phyloP scores from a whole-genome alignment of 2,888 invertebrate species.

The Cephus spinipes region DNA sequence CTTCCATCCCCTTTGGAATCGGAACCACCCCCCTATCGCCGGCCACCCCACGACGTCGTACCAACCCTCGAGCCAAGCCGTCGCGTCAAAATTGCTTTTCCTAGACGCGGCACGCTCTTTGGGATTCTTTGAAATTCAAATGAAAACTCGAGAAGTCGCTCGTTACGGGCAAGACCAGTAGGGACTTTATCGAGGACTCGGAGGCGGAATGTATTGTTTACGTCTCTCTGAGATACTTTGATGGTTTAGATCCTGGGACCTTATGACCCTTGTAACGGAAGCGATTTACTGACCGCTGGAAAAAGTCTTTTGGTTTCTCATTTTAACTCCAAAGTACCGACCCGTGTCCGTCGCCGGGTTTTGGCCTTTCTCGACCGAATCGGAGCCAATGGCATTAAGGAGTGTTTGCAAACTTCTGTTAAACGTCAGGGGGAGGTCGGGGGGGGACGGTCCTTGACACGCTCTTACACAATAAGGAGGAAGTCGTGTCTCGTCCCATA shows the following conservation, averaged over 20 bases:
- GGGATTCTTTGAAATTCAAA: constrained; percentile 4
- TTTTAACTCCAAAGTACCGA: neutral
- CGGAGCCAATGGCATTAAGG: neutral
- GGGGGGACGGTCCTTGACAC: neutral
- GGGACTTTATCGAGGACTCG: neutral
- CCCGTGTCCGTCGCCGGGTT: neutral
- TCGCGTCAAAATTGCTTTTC: neutral
- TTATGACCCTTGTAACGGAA: neutral
- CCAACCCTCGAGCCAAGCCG: neutral
- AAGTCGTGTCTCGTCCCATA: constrained; percentile 25
- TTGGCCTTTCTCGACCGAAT: neutral
- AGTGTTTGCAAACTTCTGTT: constrained; percentile 47
- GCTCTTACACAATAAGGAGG: constrained; percentile 39
- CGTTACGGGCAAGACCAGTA: neutral
- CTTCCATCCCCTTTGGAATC: neutral
- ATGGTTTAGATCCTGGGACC: neutral
- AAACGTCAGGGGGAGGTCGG: constrained; percentile 7
- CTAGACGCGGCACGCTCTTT: neutral
- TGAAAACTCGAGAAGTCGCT: neutral
- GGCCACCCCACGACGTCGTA: neutral
- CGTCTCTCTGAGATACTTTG: neutral
- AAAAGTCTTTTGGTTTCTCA: neutral
- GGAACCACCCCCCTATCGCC: neutral
- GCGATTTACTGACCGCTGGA: neutral
- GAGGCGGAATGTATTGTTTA: neutral